A percentile compares a stretch with the other conserved stretches of the same genome.
These are phyloP conservation scores for Colossoma macropomum DNA, from an alignment of 2,113 vertebrate species.

Conservation along the genomic window DNA sequence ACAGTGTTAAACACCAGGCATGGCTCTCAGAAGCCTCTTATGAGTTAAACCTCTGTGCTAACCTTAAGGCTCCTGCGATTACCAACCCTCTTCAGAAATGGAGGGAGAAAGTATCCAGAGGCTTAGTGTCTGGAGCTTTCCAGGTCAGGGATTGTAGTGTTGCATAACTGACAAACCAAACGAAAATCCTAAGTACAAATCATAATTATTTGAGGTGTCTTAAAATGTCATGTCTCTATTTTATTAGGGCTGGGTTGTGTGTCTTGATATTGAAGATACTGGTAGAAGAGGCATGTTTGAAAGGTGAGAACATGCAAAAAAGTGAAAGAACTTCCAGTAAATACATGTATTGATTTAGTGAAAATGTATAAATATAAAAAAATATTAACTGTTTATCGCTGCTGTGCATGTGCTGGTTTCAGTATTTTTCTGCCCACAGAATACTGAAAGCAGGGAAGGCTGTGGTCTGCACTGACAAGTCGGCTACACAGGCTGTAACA, in stretches of 20 bases:
- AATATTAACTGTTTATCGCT: neutral
- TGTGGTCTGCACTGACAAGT: conserved; percentile 74
- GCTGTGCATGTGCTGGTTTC: neutral
- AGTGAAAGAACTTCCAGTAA: neutral
- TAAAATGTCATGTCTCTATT: neutral
- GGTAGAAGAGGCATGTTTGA: conserved; percentile 79
- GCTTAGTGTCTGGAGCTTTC: conserved; percentile 84
- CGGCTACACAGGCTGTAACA: conserved; percentile 74
- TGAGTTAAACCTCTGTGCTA: conserved; percentile 78
- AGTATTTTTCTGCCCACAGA: conserved; percentile 71
- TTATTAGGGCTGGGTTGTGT: conserved; percentile 84
- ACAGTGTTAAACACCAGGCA: conserved; percentile 86
- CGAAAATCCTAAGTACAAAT: neutral
- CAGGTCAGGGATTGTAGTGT: conserved; percentile 64
- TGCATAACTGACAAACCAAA: neutral
- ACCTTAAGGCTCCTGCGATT: neutral
- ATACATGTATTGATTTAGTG: neutral
- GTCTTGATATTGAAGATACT: conserved; percentile 78
- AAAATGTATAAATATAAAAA: neutral
- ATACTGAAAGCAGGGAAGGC: conserved; percentile 89
- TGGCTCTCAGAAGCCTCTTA: conserved; percentile 92
- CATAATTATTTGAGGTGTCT: neutral
- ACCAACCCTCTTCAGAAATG: conserved; percentile 71
- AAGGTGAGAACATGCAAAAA: conserved; percentile 76
- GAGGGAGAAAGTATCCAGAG: conserved; percentile 79